A percentile compares a stretch with the other conserved stretches of the same genome.
Evolutionary conservation across 2,113 vertebrate genomes (phyloP).

Genomic region (Notiomystis cincta): DNA sequence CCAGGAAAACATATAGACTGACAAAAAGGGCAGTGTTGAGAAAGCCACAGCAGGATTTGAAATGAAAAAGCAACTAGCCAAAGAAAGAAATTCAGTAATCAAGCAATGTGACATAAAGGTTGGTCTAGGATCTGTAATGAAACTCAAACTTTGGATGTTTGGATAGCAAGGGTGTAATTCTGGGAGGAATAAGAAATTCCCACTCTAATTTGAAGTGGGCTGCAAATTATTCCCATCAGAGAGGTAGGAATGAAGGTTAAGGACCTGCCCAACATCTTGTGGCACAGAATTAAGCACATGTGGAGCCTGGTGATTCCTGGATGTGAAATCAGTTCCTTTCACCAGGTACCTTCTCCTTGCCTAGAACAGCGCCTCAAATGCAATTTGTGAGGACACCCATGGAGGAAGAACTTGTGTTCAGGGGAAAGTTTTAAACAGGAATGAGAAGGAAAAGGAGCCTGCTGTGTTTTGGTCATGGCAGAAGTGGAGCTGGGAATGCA

Average conservation of each 20-base stretch:
- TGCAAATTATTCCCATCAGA: neutral
- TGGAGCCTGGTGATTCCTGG: neutral
- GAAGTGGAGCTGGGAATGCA: neutral
- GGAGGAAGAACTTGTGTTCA: neutral
- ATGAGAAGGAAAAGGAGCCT: neutral
- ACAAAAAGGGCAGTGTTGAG: neutral
- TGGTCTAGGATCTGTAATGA: neutral
- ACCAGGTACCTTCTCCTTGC: neutral
- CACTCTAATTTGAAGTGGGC: neutral
- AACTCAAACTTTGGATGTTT: neutral
- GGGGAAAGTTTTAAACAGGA: neutral
- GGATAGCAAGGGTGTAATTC: neutral
- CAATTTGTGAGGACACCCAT: neutral
- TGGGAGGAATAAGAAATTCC: neutral
- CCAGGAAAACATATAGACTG: neutral
- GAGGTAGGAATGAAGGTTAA: neutral
- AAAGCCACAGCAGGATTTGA: slow-evolving; percentile 2
- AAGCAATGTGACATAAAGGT: neutral
- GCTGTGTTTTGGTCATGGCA: neutral
- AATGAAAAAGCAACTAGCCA: neutral
- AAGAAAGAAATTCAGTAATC: neutral
- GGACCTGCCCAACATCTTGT: neutral
- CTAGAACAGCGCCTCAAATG: neutral
- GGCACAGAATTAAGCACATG: neutral
- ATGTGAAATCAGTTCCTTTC: neutral